Evolutionary conservation across 2,888 invertebrate species (phyloP).

Genomic region (Cosmia pyralina): DNA sequence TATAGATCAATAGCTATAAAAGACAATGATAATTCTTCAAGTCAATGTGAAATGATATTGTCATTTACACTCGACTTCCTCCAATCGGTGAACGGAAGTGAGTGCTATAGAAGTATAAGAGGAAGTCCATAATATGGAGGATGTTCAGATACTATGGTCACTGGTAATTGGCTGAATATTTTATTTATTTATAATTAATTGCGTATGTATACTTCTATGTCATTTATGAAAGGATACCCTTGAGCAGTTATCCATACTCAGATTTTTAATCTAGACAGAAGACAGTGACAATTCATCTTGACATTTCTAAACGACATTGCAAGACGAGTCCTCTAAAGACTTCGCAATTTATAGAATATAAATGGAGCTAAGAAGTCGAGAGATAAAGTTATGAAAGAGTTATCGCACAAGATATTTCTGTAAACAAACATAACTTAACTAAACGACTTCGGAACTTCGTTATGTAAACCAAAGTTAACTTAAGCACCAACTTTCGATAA

Average conservation of each 20-base stretch:
- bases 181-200: conserved; percentile 40
- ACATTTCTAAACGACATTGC: too few relatives aligned
- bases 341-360: not conserved
- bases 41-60: conserved; percentile 50
- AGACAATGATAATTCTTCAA: conserved; percentile 41
- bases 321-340: not conserved
- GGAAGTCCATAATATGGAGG: conserved; percentile 66
- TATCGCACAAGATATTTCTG: not conserved
- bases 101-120: conserved; percentile 52
- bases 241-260: not conserved
- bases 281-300: not conserved
- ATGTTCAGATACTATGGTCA: conserved; percentile 52
- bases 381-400: not conserved
- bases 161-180: conserved; percentile 48
- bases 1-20: conserved; percentile 4
- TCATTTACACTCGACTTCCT: conserved; percentile 59
- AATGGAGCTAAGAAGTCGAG: not conserved
- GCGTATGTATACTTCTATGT: not conserved
- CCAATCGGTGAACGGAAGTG: conserved; percentile 54
- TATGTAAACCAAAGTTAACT: conserved; percentile 50
- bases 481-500: conserved; percentile 47
- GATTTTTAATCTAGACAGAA: not conserved
- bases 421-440: conserved; percentile 36
- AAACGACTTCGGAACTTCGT: conserved; percentile 39
- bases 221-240: conserved; percentile 21